Evolutionary conservation across 2,797 vertebrate species (phyloP).

Genomic region (Oceanodroma leucorhoa): DNA sequence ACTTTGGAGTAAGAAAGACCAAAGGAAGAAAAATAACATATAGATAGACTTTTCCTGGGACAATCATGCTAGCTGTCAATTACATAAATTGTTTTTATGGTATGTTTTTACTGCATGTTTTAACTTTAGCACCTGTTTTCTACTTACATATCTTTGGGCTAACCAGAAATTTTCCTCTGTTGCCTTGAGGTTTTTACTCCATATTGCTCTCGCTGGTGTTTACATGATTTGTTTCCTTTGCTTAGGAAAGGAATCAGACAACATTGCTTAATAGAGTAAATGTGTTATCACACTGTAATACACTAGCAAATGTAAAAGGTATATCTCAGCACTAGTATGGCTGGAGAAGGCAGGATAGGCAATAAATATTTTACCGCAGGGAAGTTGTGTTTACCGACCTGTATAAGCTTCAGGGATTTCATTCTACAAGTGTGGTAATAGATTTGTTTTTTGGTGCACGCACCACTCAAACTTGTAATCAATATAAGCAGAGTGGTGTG

Average conservation of each 20-base stretch:
- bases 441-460: slow-evolving; percentile 22
- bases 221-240: background rate
- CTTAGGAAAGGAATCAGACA: background rate
- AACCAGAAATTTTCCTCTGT: background rate
- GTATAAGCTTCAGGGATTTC: slow-evolving; percentile 34
- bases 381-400: slow-evolving; percentile 49
- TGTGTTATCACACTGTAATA: background rate
- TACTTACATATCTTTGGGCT: background rate
- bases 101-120: background rate
- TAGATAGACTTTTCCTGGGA: background rate
- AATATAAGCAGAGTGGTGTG: background rate
- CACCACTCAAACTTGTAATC: background rate
- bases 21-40: background rate
- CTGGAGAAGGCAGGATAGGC: slow-evolving; percentile 13
- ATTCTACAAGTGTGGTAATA: background rate
- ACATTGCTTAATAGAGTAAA: background rate
- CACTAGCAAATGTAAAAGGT: background rate
- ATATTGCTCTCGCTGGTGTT: background rate
- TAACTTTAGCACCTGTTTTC: background rate
- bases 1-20: background rate
- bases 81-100: background rate
- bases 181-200: background rate
- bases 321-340: background rate
- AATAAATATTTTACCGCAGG: slow-evolving; percentile 16
- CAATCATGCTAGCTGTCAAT: background rate